phyloP scores from a whole-genome alignment of 2,797 vertebrate species.

The Varecia variegata region DNA sequence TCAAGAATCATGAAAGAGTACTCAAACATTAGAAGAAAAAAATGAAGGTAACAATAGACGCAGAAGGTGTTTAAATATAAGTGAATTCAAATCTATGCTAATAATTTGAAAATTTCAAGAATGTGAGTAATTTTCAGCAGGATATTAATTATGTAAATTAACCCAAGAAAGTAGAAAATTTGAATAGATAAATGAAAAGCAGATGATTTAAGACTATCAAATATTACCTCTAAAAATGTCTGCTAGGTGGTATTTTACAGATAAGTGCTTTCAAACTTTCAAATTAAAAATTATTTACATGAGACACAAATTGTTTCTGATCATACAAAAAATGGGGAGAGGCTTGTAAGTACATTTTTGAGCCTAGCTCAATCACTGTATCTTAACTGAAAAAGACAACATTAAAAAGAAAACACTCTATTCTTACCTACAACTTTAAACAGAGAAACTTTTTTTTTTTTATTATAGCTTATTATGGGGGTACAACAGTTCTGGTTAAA shows the following conservation, averaged over 20 bases:
- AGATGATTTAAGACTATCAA: slow-evolving; percentile 3
- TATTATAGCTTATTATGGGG: too few relatives aligned
- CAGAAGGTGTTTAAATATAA: background rate
- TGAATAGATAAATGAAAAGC: slow-evolving; percentile 33
- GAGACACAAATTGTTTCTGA: background rate
- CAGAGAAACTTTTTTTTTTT: background rate
- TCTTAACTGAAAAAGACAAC: background rate
- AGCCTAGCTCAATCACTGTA: background rate
- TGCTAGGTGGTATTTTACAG: background rate
- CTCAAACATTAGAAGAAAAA: background rate
- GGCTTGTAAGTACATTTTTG: background rate
- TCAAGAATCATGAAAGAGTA: background rate
- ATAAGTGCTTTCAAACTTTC: background rate
- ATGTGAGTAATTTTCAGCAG: slow-evolving; percentile 45
- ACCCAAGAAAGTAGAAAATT: slow-evolving; percentile 13
- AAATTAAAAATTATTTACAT: background rate
- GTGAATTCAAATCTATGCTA: slow-evolving; percentile 65
- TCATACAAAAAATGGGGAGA: background rate
- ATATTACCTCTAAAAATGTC: slow-evolving; percentile 1
- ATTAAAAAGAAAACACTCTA: background rate
- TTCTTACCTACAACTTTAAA: background rate
- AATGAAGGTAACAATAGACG: slow-evolving; percentile 1
- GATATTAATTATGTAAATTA: slow-evolving; percentile 62
- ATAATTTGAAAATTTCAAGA: slow-evolving; percentile 38
- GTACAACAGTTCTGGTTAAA: too few relatives aligned